Evolutionary conservation across 2,888 invertebrate species (phyloP), one percentile per base, ranked within the genome.

Genomic region (Epicampocera succincta): DNA sequence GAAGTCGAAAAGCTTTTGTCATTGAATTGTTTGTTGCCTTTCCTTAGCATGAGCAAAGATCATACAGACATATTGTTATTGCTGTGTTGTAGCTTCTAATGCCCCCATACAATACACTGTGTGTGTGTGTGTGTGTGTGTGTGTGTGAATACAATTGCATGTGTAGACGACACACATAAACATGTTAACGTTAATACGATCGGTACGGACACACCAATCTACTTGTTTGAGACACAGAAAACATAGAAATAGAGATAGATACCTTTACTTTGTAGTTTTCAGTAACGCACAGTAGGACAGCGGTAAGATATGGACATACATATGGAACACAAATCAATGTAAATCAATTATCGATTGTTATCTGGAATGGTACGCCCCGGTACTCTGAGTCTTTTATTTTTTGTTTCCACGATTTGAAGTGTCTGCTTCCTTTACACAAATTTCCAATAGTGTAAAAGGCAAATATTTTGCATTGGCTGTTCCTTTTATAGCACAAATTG

Each of bases 1-100:
- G 61, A 8, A 44, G 44, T 40, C n/a, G 52, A 77, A 81, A 81
- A 82, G 81, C 82, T 82, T 82, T 82, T 82, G 78, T 82, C 74
- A 82, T 82, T 82, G 82, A 82, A 78, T 65, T 80, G 66, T 72
- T 65, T 80, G 66, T 61, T 72, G 78, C 69, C 77, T 82, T 82
- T 82, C 78, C 82, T 82, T 78, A 78, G 78, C 65, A 74, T 74
- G 66, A 74, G 77, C 77, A 81, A 78, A 74, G 77, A 68, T 78
- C 77, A 79, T 50, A 81, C 38, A 78, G 65, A 52, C 38, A 71
- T 25, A 56, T 65, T 68, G 52, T 21, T 77, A 17, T 42, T 72
- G 42, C 46, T 46, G 54, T 46, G 54, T 42, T 40, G 48, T 73
- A n/a, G 52, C 74, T 77, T 82, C 82, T 78, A 82, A 82, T 82